These are phyloP conservation scores for Thomomys bottae DNA, from an alignment of 2,113 vertebrate genomes.

Conservation along the genomic window DNA sequence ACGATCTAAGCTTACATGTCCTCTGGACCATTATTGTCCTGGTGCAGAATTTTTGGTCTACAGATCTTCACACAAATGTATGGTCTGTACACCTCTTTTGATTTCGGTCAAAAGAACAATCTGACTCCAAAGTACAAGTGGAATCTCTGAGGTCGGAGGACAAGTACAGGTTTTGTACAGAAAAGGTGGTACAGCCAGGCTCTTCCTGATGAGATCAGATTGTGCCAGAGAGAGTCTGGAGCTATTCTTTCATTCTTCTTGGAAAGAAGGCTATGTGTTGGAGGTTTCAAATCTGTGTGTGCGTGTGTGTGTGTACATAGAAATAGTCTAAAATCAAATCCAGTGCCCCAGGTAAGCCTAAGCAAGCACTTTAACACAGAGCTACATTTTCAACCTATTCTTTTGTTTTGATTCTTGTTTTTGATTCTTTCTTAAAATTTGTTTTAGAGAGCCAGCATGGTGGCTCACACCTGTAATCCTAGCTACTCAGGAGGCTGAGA, in stretches of 20 bases:
- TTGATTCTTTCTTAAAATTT: no score
- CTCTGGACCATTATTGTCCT: background rate
- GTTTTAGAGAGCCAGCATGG: no score
- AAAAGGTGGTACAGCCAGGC: accelerated
- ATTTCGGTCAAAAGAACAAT: background rate
- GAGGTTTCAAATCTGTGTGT: no score
- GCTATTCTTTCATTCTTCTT: background rate
- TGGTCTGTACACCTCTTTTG: background rate
- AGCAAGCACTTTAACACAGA: no score
- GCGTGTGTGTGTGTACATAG: no score
- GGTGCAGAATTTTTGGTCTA: accelerated
- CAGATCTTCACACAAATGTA: accelerated
- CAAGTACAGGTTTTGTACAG: no score
- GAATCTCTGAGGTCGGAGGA: background rate
- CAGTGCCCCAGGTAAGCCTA: no score
- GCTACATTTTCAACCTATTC: no score
- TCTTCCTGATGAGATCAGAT: background rate
- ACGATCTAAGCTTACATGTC: background rate
- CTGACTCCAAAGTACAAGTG: background rate
- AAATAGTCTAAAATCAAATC: no score
- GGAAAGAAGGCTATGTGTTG: background rate
- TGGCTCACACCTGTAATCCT: no score
- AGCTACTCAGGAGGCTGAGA: no score
- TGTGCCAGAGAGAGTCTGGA: background rate
- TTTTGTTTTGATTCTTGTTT: no score